Evolutionary conservation across 1,140 invertebrate genomes (phyloP).

Genomic region (Archivesica marissinica): DNA sequence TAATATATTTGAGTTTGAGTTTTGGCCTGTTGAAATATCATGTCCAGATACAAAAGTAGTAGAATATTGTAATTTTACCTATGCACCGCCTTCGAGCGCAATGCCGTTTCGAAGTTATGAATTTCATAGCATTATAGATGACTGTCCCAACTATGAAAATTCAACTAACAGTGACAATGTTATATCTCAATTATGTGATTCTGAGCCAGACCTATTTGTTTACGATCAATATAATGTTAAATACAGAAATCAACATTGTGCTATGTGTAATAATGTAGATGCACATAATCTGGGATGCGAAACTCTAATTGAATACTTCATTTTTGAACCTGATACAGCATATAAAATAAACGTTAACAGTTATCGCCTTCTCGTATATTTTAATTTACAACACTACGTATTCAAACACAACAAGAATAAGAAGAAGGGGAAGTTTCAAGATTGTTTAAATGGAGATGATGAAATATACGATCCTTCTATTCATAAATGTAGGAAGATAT

Average conservation of each 20-base stretch:
- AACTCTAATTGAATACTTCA: too few relatives aligned
- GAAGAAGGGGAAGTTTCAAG: background rate
- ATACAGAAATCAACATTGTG: constrained; percentile 28
- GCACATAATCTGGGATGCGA: background rate
- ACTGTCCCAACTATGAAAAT: background rate
- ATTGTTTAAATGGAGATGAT: constrained; percentile 51
- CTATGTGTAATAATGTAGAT: constrained; percentile 3
- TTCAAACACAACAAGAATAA: background rate
- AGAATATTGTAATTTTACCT: background rate
- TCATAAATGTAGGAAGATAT: constrained; percentile 55
- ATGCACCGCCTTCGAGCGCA: background rate
- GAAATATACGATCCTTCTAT: constrained; percentile 70
- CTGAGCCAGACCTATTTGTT: background rate
- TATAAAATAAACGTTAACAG: constrained; percentile 20
- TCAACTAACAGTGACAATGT: background rate
- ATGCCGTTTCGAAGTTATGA: background rate
- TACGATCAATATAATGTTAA: background rate
- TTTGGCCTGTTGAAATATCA: background rate
- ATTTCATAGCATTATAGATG: background rate
- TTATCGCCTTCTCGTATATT: constrained; percentile 70
- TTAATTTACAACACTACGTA: constrained; percentile 31
- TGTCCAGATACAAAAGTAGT: background rate
- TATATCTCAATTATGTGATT: background rate
- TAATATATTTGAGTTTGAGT: background rate
- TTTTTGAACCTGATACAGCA: background rate